Conservation (phyloP, 2,113 vertebrate species). For the Aix galericulata region DNA sequence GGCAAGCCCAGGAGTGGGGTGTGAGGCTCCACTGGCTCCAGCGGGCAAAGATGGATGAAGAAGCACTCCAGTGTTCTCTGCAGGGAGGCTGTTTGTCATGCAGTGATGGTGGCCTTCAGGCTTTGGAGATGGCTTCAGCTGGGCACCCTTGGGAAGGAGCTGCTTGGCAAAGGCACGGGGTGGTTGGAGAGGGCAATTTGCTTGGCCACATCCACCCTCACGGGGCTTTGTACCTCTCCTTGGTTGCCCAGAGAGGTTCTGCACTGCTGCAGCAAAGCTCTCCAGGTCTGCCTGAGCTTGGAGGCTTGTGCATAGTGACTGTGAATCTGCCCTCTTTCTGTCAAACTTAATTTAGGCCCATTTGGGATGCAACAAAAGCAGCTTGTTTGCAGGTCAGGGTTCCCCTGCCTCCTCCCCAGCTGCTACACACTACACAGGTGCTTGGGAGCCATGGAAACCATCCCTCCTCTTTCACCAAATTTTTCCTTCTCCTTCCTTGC, state of each 20-base stretch:
- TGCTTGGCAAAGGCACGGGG: neutral
- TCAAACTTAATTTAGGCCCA: slow-evolving; percentile 56
- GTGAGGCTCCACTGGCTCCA: neutral
- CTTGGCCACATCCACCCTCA: neutral
- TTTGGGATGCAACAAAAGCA: slow-evolving; percentile 55
- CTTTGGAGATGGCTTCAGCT: neutral
- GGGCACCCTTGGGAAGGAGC: neutral
- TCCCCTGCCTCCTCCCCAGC: neutral
- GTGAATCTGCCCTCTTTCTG: slow-evolving; percentile 60
- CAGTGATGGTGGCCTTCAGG: neutral
- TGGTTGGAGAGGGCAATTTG: neutral
- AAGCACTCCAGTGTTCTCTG: fast-evolving
- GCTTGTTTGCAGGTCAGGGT: slow-evolving; percentile 46
- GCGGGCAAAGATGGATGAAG: fast-evolving
- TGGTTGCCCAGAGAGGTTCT: neutral
- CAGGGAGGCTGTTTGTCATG: neutral
- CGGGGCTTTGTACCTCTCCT: neutral
- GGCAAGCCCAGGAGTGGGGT: neutral
- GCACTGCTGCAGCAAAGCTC: neutral
- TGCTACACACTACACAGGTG: neutral
- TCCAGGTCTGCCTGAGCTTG: neutral
- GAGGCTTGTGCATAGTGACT: neutral
- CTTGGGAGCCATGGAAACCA: neutral
- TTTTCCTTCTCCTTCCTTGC: neutral
- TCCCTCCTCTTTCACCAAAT: slow-evolving; percentile 21